These are phyloP conservation scores for Labia minor DNA, from an alignment of 2,888 invertebrate genomes.

Conservation along the genomic window DNA sequence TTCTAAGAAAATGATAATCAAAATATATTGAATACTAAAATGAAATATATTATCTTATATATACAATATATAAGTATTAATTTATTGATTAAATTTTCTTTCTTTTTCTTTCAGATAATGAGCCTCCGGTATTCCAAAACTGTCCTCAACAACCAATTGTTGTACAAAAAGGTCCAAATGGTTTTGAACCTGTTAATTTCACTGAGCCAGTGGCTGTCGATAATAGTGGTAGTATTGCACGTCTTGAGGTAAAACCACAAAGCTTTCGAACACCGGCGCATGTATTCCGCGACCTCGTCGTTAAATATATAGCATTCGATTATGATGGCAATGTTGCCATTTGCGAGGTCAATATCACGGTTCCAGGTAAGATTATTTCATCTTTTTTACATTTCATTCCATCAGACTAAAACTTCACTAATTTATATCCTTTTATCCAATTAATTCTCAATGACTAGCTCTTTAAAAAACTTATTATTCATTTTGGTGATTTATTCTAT, in stretches of 20 bases:
- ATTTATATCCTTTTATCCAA: no score
- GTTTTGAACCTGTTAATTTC: constrained; percentile 81
- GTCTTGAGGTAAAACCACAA: constrained; percentile 83
- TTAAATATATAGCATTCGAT: constrained; percentile 93
- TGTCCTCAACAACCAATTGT: constrained; percentile 88
- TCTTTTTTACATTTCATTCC: not conserved
- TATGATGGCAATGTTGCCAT: constrained; percentile 95
- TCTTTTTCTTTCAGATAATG: constrained; percentile 60
- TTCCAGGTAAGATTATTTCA: constrained; percentile 52
- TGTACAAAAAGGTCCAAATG: constrained; percentile 77
- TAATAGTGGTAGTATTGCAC: constrained; percentile 88
- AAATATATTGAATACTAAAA: no score
- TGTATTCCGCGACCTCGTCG: constrained; percentile 82
- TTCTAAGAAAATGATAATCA: no score
- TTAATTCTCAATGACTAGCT: not conserved
- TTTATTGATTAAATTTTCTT: no score
- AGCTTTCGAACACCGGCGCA: constrained; percentile 80
- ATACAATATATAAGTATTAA: no score
- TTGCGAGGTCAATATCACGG: constrained; percentile 91
- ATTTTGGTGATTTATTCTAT: no score
- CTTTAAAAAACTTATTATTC: constrained; percentile 17
- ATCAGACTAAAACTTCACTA: not conserved
- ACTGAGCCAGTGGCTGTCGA: constrained; percentile 90
- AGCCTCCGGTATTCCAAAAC: constrained; percentile 92
- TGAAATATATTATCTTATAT: no score